Conservation (phyloP, 2,797 vertebrate genomes). For the Thamnophis elegans region DNA sequence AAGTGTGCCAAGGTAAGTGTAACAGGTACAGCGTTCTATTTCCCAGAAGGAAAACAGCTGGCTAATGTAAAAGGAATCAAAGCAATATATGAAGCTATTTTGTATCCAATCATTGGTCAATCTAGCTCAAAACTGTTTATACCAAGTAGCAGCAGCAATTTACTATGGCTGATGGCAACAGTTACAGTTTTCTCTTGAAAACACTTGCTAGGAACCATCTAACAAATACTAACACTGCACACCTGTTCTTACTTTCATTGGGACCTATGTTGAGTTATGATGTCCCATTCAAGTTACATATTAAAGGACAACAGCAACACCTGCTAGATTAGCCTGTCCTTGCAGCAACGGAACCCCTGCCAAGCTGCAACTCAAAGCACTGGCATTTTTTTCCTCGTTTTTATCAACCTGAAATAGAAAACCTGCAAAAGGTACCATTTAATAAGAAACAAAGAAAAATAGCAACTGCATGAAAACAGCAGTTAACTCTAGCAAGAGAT, state of each 20-base stretch:
- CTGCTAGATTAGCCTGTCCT: background rate
- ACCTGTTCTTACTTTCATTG: background rate
- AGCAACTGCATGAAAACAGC: background rate
- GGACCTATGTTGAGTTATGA: background rate
- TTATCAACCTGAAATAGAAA: constrained; percentile 22
- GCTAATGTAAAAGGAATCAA: background rate
- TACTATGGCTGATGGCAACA: background rate
- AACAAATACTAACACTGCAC: background rate
- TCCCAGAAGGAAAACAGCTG: background rate
- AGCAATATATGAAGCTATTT: background rate
- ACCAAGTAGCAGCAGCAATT: background rate
- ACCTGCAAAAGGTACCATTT: constrained; percentile 24
- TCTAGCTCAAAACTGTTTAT: background rate
- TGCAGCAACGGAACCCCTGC: background rate
- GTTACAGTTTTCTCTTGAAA: background rate
- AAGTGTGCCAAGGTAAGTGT: background rate
- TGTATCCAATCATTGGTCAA: background rate
- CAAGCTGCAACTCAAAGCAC: background rate
- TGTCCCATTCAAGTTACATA: background rate
- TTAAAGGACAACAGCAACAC: background rate
- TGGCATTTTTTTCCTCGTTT: background rate
- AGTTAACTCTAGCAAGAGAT: background rate
- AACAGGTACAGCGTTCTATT: background rate
- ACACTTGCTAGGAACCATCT: background rate
- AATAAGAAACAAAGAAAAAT: constrained; percentile 29